A percentile compares a stretch with the other conserved stretches of the same genome.
phyloP scores from a whole-genome alignment of 1,140 invertebrate species.

The Heliothis subflexa region DNA sequence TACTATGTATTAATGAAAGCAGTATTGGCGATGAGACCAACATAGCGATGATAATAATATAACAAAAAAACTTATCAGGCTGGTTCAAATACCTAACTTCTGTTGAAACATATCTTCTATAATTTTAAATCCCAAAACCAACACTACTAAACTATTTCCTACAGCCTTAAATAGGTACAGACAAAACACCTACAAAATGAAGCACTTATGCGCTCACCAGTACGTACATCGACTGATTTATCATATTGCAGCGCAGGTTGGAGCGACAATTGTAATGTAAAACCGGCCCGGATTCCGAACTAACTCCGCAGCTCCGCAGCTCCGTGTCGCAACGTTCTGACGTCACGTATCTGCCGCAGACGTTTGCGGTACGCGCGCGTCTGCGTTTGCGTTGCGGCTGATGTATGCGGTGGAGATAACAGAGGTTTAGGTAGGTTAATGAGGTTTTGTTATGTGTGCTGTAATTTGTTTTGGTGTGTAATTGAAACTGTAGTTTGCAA shows the following conservation, averaged over 20 bases:
- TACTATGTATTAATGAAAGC: too few relatives aligned
- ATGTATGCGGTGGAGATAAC: neutral
- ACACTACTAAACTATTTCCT: too few relatives aligned
- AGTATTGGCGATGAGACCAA: too few relatives aligned
- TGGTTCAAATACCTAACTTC: too few relatives aligned
- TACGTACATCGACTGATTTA: conserved; percentile 71
- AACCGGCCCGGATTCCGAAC: conserved; percentile 61
- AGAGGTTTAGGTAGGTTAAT: neutral
- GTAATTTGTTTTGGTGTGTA: neutral
- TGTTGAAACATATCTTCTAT: too few relatives aligned
- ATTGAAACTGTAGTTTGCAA: neutral
- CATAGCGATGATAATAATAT: too few relatives aligned
- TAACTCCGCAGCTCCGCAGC: conserved; percentile 31
- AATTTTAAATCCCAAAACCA: too few relatives aligned
- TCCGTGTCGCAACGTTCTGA: neutral
- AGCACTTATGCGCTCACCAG: conserved; percentile 54
- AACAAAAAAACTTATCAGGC: too few relatives aligned
- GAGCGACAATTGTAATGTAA: conserved; percentile 79
- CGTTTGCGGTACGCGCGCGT: neutral
- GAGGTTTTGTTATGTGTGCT: neutral
- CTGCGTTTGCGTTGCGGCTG: neutral
- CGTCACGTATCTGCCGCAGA: conserved; percentile 21
- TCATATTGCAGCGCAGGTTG: conserved; percentile 76
- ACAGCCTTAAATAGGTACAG: too few relatives aligned
- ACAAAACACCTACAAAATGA: neutral